Percentiles rank a stretch among this genome's conserved stretches.
Evolutionary conservation across 2,113 vertebrate species (phyloP).

Genomic region (Chrysochloris asiatica): DNA sequence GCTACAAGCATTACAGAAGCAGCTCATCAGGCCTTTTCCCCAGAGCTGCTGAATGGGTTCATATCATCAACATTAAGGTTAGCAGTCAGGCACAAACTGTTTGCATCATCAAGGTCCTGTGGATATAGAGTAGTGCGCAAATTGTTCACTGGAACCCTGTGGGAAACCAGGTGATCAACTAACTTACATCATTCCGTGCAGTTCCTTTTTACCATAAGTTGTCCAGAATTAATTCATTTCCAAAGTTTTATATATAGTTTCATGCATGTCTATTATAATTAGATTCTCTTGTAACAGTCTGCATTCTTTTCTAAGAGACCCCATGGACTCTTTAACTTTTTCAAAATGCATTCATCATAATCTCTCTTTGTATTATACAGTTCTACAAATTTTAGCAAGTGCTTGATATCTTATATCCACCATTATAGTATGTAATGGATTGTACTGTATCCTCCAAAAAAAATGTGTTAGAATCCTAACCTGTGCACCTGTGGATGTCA

Average conservation of each 20-base stretch:
- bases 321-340: background rate
- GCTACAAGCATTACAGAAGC: background rate
- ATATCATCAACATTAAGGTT: background rate
- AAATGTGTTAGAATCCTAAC: too few species aligned
- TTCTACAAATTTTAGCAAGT: background rate
- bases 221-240: background rate
- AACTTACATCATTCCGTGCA: background rate
- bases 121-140: background rate
- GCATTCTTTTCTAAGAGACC: background rate
- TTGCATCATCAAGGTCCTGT: background rate
- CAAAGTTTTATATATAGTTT: background rate
- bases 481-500: background rate
- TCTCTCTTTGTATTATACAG: background rate
- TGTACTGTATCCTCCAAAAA: background rate
- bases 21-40: background rate
- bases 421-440: background rate
- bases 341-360: background rate
- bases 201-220: background rate
- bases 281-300: background rate
- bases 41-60: background rate
- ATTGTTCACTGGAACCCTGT: background rate
- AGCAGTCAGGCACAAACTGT: too few species aligned
- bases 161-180: background rate
- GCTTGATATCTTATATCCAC: background rate
- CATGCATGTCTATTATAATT: background rate